phyloP scores from a whole-genome alignment of 2,797 vertebrate genomes.

The Petrocephalus schoutedeni region DNA sequence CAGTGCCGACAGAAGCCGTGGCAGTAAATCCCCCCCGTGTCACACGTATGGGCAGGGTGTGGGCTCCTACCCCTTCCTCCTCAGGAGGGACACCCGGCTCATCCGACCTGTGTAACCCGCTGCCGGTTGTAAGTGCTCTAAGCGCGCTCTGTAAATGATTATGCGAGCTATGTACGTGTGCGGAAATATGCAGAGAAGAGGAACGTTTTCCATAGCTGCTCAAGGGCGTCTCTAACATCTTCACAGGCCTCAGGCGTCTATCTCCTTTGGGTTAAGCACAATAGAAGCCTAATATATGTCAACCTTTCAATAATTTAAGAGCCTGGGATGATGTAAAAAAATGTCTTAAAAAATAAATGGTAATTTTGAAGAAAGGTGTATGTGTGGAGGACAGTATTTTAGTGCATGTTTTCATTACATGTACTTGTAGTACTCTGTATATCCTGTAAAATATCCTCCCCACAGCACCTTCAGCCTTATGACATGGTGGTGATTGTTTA shows the following conservation, averaged over 20 bases:
- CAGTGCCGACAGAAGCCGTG: conserved; percentile 17
- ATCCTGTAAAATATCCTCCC: neutral
- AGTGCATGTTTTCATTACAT: neutral
- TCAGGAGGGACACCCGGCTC: conserved; percentile 9
- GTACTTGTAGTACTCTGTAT: neutral
- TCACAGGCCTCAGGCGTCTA: neutral
- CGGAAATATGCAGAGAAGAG: neutral
- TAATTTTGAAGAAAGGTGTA: neutral
- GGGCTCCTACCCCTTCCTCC: neutral
- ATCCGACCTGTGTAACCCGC: conserved; percentile 20
- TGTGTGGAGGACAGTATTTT: neutral
- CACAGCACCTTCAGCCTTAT: neutral
- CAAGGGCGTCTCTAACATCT: neutral
- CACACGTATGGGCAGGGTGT: conserved; percentile 12
- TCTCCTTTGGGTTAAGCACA: neutral
- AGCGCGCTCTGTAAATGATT: conserved; percentile 19
- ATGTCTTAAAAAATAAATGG: neutral
- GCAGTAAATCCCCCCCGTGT: conserved; percentile 32
- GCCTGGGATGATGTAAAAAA: neutral
- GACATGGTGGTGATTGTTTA: neutral
- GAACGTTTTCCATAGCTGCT: neutral
- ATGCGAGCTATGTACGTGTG: neutral
- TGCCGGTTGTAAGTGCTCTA: conserved; percentile 30
- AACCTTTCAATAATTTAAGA: neutral
- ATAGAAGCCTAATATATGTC: neutral